phyloP scores from a whole-genome alignment of 2,113 vertebrate species.

The Mustelus asterias region DNA sequence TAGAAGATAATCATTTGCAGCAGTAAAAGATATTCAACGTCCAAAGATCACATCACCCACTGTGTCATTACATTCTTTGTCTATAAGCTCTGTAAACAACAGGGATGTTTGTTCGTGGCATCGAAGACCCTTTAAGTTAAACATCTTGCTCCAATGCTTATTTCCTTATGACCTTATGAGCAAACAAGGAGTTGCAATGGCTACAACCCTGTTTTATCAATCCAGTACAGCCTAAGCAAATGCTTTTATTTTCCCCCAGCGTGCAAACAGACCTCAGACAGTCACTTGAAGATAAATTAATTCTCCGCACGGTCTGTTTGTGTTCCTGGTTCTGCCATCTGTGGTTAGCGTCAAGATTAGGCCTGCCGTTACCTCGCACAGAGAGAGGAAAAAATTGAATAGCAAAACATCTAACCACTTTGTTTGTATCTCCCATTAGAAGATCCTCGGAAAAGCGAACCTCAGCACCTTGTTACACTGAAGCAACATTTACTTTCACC shows the following conservation, averaged over 20 bases:
- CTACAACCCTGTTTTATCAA: neutral
- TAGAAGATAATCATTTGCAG: neutral
- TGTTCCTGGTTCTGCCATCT: neutral
- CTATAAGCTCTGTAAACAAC: neutral
- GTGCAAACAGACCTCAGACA: slow-evolving; percentile 12
- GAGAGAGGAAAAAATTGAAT: neutral
- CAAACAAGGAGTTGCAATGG: neutral
- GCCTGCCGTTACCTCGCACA: neutral
- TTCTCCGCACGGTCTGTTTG: neutral
- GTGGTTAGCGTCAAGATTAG: neutral
- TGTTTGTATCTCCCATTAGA: neutral
- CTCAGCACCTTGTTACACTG: neutral
- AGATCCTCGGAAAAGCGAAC: neutral
- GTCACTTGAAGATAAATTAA: slow-evolving; percentile 18
- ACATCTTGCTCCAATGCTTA: neutral
- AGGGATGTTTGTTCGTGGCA: neutral
- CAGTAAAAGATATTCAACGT: neutral
- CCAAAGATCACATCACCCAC: neutral
- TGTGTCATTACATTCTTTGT: neutral
- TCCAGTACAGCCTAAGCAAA: neutral
- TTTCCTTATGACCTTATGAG: neutral
- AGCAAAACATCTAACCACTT: neutral
- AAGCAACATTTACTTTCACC: neutral
- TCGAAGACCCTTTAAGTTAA: neutral
- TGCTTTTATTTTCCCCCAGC: neutral